Conservation (phyloP, 2,797 vertebrate genomes). For the Lagocephalus sceleratus region DNA sequence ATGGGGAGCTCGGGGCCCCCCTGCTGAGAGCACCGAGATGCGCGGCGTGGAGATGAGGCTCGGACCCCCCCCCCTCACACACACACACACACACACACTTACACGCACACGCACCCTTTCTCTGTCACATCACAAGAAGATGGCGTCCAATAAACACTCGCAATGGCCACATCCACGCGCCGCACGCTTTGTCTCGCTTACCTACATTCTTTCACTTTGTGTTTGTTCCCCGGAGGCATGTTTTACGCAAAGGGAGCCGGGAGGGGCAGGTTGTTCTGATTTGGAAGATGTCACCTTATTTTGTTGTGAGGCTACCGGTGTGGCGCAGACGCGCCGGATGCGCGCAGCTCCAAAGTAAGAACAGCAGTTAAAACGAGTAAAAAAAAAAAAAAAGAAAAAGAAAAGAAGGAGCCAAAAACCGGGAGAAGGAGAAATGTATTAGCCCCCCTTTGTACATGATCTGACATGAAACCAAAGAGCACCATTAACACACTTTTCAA, state of each 20-base stretch:
- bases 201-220: constrained; percentile 68
- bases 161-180: constrained; percentile 52
- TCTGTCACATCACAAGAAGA: constrained; percentile 77
- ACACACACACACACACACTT: too few relatives aligned
- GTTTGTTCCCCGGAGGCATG: constrained; percentile 60
- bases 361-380: constrained; percentile 6
- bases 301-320: constrained; percentile 36
- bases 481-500: constrained; percentile 30
- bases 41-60: constrained; percentile 60
- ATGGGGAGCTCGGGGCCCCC: constrained; percentile 64
- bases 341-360: constrained; percentile 29
- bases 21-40: constrained; percentile 66
- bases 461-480: constrained; percentile 27
- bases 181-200: constrained; percentile 58
- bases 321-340: constrained; percentile 47
- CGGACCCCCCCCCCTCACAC: constrained; percentile 51
- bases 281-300: constrained; percentile 56
- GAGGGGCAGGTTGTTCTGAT: constrained; percentile 37
- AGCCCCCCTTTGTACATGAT: constrained; percentile 13
- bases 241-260: constrained; percentile 33
- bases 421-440: constrained; percentile 12
- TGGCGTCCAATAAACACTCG: constrained; percentile 63
- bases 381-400: too few relatives aligned
- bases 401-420: neutral
- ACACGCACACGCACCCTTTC: too few relatives aligned